Conservation (phyloP, 2,797 vertebrate genomes). For the Megalops cyprinoides region DNA sequence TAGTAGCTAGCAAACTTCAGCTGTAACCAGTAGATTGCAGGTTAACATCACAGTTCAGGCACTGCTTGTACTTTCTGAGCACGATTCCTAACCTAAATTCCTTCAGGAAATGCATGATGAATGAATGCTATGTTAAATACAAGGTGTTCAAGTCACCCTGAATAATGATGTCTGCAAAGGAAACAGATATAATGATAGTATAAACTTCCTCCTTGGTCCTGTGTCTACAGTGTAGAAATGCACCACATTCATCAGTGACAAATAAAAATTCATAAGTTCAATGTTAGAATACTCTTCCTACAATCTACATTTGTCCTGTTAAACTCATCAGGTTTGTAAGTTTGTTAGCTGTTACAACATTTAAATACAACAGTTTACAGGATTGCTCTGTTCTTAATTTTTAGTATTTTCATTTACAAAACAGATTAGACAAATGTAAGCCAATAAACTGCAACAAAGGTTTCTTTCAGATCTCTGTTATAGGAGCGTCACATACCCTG, state of each 20-base stretch:
- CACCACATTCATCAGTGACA: neutral
- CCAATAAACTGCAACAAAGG: too few species aligned
- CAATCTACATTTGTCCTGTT: neutral
- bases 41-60: neutral
- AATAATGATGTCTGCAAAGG: neutral
- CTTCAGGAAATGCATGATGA: neutral
- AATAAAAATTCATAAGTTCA: neutral
- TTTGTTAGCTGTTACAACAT: too few species aligned
- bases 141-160: neutral
- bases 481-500: neutral
- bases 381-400: neutral
- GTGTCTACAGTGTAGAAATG: neutral
- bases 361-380: too few species aligned
- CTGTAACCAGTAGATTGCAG: neutral
- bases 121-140: neutral
- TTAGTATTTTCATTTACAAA: too few species aligned
- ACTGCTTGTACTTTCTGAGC: neutral
- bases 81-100: too few species aligned
- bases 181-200: neutral
- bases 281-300: neutral
- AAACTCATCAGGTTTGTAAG: too few species aligned
- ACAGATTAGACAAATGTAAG: too few species aligned
- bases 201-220: neutral
- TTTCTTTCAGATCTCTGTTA: constrained; percentile 56
- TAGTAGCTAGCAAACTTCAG: neutral